These are phyloP conservation scores for Drosophila rhopaloa DNA, from an alignment of 1,140 invertebrate species.

Conservation along the genomic window DNA sequence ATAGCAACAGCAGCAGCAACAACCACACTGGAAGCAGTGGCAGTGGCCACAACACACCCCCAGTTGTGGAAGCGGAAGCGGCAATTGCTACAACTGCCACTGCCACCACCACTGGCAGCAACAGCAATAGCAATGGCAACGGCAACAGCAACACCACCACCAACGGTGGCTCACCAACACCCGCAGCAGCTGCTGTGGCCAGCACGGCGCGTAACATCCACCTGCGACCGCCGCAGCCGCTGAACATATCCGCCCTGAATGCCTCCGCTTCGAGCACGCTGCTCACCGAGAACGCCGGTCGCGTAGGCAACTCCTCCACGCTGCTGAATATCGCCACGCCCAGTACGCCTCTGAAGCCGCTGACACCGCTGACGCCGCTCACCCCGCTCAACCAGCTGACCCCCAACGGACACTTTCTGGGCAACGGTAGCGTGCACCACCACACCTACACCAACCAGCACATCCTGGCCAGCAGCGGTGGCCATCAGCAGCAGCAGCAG, in stretches of 20 bases:
- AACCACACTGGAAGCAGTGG: conserved; percentile 16
- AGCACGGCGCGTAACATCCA: conserved; percentile 76
- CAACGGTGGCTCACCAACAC: conserved; percentile 45
- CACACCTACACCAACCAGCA: conserved; percentile 80
- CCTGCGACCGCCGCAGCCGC: conserved; percentile 84
- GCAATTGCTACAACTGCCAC: conserved; percentile 2
- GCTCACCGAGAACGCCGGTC: conserved; percentile 53
- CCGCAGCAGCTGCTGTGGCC: conserved; percentile 66
- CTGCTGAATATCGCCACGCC: conserved; percentile 71
- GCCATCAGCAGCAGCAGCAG: conserved; percentile 33
- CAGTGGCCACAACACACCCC: conserved; percentile 31
- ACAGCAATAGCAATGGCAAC: conserved; percentile 9
- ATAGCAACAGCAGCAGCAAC: conserved; percentile 12
- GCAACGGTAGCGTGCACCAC: conserved; percentile 62
- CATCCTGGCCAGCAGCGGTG: conserved; percentile 59
- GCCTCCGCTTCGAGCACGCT: conserved; percentile 57
- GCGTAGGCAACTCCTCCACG: conserved; percentile 51
- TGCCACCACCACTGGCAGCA: neutral
- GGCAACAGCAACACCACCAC: neutral
- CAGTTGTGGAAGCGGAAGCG: conserved; percentile 16
- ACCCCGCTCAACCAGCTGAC: conserved; percentile 62
- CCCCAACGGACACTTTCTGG: conserved; percentile 67
- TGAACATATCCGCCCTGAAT: conserved; percentile 89
- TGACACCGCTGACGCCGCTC: conserved; percentile 51
- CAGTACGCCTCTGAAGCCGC: conserved; percentile 32